Evolutionary conservation across 1,140 invertebrate genomes (phyloP), one percentile per base, ranked within the genome.

Genomic region (Nephila pilipes): DNA sequence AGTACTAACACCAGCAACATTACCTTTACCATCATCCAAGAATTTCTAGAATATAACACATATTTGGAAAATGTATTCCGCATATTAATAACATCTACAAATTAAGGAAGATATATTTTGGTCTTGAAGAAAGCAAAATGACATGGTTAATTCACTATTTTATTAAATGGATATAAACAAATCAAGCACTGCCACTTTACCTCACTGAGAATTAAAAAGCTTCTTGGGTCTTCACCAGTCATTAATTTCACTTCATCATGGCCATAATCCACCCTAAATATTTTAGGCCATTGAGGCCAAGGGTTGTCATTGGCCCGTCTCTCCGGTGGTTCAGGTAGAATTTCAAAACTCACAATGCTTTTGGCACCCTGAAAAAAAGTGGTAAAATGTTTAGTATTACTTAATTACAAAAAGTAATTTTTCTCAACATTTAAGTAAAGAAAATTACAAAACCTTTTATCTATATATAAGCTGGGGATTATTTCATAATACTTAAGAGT

Each of bases 231-330:
- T 63, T 97, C 96, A 12, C 99, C 99, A 96, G 97, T 98, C 95
- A 98, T 98, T 0, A 99, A 96, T 95, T 97, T 97, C 1, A 99
- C 98, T 96, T 99, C 99, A 95, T 99, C 99, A 95, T 99, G 99
- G 0, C 99, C 99, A 95, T 99, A 99, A 95, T 99, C 99, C 3
- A 99, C 97, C 94, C 99, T 97, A 96, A 99, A 99, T 12, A 99
- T 97, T 95, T 98, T 97, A 0, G 99, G 99, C 97, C 98, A 99
- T 95, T 99, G 98, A 3, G 99, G 99, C 99, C 99, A 99, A 10
- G 99, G 99, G 96, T 99, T 99, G 93, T 96, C 96, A 95, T 98
- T 98, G 20, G 96, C 96, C 54, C 99, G 96, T 38, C 96, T 96
- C 20, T 96, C 96, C 65, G 98, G 97, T 36, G 99, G 99, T 95